Evolutionary conservation across 2,888 invertebrate species (phyloP), one percentile per base, ranked within the genome.

Genomic region (Cheilosia vernalis): DNA sequence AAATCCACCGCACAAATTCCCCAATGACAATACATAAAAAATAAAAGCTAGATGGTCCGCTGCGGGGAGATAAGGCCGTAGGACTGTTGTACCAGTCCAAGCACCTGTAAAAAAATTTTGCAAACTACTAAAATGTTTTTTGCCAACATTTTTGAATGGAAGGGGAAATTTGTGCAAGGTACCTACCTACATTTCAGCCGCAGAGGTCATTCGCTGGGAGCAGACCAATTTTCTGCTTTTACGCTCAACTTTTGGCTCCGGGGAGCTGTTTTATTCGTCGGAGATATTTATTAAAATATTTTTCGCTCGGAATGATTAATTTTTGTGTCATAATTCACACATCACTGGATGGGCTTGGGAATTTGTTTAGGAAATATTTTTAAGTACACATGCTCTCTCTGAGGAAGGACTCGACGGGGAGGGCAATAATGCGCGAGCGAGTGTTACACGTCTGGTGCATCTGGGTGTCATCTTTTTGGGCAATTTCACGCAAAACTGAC

Each of bases 171-270:
- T 55, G 21, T 13, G 13, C 6, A 9, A 47, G 9, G 2, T 17
- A 47, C 47, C 47, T 17, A 17, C 47, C 47, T 64, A 42, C 40
- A 64, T 67, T 74, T 51, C 37, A 44, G 49, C 30, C 79, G 24
- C 83, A 84, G 63, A 79, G 83, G 83, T 84, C 79, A 79, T 84
- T 84, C 79, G 61, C 63, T 79, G 42, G 73, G 27, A 74, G 51
- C 79, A 79, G 74, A 84, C 83, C 79, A 84, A 79, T 84, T 84
- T 84, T 79, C 79, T 74, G 63, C 56, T 63, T 69, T 79, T 74
- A 51, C 56, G 56, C 73, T 64, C 53, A 69, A 84, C 63, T 69
- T 69, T 73, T 51, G 56, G 27, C 79, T 63, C 47, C 64, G 44
- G 83, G 79, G 83, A 69, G 61, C 73, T 66, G 27, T 17, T n/a